Evolutionary conservation across 2,888 invertebrate species (phyloP).

Genomic region (Seira sanloemensis): DNA sequence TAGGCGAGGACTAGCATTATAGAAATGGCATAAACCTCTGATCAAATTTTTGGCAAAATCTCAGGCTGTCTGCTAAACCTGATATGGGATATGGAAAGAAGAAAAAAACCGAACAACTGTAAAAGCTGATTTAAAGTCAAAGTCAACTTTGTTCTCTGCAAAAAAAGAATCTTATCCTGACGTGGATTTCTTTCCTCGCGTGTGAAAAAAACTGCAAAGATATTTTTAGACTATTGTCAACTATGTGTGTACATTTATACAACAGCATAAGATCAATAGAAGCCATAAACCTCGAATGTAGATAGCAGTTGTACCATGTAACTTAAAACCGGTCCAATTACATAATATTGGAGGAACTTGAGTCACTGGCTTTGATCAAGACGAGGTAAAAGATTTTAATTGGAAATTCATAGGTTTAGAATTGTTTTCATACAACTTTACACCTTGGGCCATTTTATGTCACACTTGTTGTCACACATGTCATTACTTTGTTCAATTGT

Average conservation of each 20-base stretch:
- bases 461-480: too few relatives aligned
- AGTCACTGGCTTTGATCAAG: background rate
- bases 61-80: background rate
- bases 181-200: constrained; percentile 36
- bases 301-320: too few relatives aligned
- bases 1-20: background rate
- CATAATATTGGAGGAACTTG: background rate
- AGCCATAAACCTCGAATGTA: background rate
- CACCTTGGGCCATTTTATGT: too few relatives aligned
- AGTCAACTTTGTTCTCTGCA: background rate
- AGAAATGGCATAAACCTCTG: background rate
- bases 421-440: too few relatives aligned
- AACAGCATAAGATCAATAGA: background rate
- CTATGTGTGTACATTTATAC: constrained; percentile 7
- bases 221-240: constrained; percentile 60
- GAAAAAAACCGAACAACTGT: background rate
- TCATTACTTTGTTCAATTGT: too few relatives aligned
- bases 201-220: constrained; percentile 32
- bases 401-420: background rate
- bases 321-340: too few relatives aligned
- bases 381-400: background rate
- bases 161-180: constrained; percentile 24
- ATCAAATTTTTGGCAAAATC: background rate
- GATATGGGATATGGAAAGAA: background rate
- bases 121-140: background rate